Evolutionary conservation across 1,140 invertebrate genomes (phyloP).

Genomic region (Periplaneta americana): DNA sequence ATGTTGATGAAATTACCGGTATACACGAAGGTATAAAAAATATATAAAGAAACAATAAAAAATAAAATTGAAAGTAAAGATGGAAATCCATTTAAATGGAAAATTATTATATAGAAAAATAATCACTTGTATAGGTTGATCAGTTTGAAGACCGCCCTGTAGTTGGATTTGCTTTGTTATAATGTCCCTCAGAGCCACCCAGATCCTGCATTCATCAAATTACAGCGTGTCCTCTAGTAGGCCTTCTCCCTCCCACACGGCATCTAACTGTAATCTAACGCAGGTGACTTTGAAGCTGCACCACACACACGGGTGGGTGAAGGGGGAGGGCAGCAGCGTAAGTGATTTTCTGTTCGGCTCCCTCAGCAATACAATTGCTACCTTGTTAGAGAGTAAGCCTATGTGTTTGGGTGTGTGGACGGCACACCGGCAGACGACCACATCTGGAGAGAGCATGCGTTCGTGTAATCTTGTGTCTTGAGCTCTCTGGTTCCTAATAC

Average conservation of each 20-base stretch:
- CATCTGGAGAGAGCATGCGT: too few relatives aligned
- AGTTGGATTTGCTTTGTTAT: background rate
- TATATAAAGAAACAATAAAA: background rate
- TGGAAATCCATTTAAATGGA: background rate
- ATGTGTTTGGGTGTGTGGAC: too few relatives aligned
- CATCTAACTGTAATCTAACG: background rate
- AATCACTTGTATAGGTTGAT: background rate
- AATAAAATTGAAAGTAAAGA: background rate
- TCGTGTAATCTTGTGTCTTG: too few relatives aligned
- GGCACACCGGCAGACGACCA: too few relatives aligned
- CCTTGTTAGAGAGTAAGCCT: background rate
- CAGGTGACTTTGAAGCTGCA: background rate
- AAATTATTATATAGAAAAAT: background rate
- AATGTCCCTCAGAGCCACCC: background rate
- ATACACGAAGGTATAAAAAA: too few relatives aligned
- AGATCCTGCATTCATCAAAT: background rate
- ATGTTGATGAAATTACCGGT: background rate
- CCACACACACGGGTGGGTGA: too few relatives aligned
- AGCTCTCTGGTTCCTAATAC: too few relatives aligned
- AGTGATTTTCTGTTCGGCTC: background rate
- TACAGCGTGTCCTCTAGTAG: background rate
- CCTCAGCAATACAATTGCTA: background rate
- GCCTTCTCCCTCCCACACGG: background rate
- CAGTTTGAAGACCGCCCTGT: background rate
- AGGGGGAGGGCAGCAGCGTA: background rate